These are phyloP conservation scores for Pseudomugil gertrudae DNA, from an alignment of 2,797 vertebrate species.

Conservation along the genomic window DNA sequence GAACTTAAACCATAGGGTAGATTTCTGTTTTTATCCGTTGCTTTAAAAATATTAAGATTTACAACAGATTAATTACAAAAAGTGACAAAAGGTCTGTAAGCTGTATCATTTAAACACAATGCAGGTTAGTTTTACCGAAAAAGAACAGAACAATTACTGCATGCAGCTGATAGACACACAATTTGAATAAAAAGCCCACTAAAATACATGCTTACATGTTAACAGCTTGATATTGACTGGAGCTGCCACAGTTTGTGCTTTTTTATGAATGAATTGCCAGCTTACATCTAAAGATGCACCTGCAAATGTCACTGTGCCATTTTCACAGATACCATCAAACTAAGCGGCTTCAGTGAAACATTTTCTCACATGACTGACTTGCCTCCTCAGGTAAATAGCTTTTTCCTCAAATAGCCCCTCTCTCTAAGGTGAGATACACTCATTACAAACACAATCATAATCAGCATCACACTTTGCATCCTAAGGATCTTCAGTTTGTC, in stretches of 20 bases:
- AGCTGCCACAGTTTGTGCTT: conserved; percentile 6
- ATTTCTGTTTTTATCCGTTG: not conserved
- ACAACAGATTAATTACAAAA: not conserved
- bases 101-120: not conserved
- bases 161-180: conserved; percentile 17
- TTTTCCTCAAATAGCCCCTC: conserved; percentile 61
- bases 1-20: too few species aligned
- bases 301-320: conserved; percentile 63
- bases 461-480: conserved; percentile 68
- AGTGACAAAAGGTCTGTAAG: not conserved
- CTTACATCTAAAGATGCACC: conserved; percentile 36
- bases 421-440: conserved; percentile 62
- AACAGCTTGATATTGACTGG: conserved; percentile 39
- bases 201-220: conserved; percentile 43
- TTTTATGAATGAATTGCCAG: conserved; percentile 29
- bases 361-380: conserved; percentile 61
- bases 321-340: conserved; percentile 57
- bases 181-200: conserved; percentile 34
- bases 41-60: not conserved
- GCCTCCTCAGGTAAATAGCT: conserved; percentile 60
- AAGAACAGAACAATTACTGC: not conserved
- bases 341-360: conserved; percentile 41
- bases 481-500: conserved; percentile 56
- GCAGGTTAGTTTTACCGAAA: not conserved
- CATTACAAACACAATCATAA: conserved; percentile 67